phyloP scores from a whole-genome alignment of 1,140 invertebrate species.

The Lepidotrigona ventralis region DNA sequence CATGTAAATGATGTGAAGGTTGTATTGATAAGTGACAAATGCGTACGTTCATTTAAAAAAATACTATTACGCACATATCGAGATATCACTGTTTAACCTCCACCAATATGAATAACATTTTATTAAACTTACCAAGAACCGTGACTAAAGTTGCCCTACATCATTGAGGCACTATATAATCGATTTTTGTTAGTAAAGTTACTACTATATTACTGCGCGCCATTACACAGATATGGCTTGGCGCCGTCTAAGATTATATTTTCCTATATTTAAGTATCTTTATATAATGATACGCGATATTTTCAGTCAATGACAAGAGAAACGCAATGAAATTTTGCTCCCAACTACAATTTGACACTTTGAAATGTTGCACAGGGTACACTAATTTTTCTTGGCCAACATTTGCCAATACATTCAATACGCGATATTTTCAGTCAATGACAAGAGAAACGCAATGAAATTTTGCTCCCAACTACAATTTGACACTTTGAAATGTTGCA shows the following conservation, averaged over 20 bases:
- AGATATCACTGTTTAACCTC: not conserved
- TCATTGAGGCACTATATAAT: not conserved
- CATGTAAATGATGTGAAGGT: not conserved
- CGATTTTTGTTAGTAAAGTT: not conserved
- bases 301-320: not conserved
- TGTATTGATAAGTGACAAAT: not conserved
- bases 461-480: no score
- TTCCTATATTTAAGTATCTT: conserved; percentile 10
- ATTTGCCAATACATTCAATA: not conserved
- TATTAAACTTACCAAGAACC: not conserved
- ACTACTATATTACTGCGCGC: not conserved
- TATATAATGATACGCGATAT: conserved; percentile 16
- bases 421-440: no score
- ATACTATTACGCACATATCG: not conserved
- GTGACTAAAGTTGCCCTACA: not conserved
- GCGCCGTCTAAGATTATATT: not conserved
- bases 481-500: not conserved
- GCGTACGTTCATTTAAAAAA: not conserved
- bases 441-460: no score
- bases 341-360: not conserved
- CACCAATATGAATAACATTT: not conserved
- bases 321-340: not conserved
- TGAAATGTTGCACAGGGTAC: not conserved
- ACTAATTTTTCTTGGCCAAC: not conserved
- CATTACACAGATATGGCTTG: not conserved